Evolutionary conservation across 2,888 invertebrate genomes (phyloP), one percentile per base, ranked within the genome.

Genomic region (Abrostola triplasia): DNA sequence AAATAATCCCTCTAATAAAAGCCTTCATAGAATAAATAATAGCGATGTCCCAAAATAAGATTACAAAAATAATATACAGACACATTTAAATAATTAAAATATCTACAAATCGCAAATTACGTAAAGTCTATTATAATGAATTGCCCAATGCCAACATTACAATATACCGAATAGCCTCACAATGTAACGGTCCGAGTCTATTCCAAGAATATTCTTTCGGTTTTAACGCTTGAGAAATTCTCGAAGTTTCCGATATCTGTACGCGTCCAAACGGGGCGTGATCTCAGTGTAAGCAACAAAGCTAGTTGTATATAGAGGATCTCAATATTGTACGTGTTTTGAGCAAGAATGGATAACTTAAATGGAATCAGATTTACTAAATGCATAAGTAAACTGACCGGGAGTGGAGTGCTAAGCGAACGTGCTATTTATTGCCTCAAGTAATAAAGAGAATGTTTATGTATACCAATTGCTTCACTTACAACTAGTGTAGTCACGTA

Each of bases 241-340:
- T 36, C 8, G 9, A 58, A 63, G 60, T 73, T 70, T 35, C 44
- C 55, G 58, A 67, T 70, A 73, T 67, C 67, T 58, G 37, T 54
- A 40, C 36, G 54, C 49, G 57, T 64, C 60, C 68, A 63, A 57
- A 57, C 68, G 54, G 52, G 38, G 53, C 59, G 55, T 69, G 73
- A 66, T 73, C 66, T 59, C 47, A 52, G 54, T 60, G 51, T 72
- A 69, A 63, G 66, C 59, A 76, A 68, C 73, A 67, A 65, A 75
- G 70, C 76, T 57, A 73, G 55, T 67, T 72, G 68, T 67, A 67
- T 72, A 79, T 67, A 53, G 59, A 59, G 70, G 69, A 72, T 70
- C 67, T 72, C 73, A 76, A 79, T 76, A 70, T 65, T 67, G 70
- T 77, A 79, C 73, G 77, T 77, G 73, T 75, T 75, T 69, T 57